Evolutionary conservation across 2,797 vertebrate genomes (phyloP).

Genomic region (Margarornis squamiger): DNA sequence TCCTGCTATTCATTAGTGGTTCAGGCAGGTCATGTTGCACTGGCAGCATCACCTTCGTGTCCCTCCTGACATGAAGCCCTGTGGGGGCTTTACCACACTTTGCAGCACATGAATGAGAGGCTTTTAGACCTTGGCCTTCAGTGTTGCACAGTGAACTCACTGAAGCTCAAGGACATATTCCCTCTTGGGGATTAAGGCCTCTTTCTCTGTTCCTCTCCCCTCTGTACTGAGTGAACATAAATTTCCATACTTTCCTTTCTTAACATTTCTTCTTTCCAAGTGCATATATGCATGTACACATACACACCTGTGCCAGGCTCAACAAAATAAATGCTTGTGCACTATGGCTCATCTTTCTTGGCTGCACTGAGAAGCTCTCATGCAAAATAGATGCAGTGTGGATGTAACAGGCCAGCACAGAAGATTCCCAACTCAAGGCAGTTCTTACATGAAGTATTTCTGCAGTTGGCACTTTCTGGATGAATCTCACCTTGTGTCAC

Average conservation of each 20-base stretch:
- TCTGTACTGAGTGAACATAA: neutral
- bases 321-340: neutral
- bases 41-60: neutral
- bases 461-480: neutral
- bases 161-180: neutral
- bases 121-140: neutral
- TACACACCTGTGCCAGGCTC: neutral
- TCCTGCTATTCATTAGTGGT: neutral
- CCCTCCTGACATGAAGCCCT: neutral
- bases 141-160: neutral
- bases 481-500: neutral
- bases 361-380: neutral
- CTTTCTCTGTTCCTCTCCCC: neutral
- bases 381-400: neutral
- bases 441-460: neutral
- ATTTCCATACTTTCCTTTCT: neutral
- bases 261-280: neutral
- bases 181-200: neutral
- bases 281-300: too few species aligned
- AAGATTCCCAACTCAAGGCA: neutral
- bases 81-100: neutral
- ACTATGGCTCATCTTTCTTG: neutral
- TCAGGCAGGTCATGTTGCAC: neutral
- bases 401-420: neutral
- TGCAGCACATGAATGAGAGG: neutral